A percentile compares a stretch with the other conserved stretches of the same genome.
These are phyloP conservation scores for Uloborus plumipes DNA, from an alignment of 2,888 invertebrate genomes.

Conservation along the genomic window DNA sequence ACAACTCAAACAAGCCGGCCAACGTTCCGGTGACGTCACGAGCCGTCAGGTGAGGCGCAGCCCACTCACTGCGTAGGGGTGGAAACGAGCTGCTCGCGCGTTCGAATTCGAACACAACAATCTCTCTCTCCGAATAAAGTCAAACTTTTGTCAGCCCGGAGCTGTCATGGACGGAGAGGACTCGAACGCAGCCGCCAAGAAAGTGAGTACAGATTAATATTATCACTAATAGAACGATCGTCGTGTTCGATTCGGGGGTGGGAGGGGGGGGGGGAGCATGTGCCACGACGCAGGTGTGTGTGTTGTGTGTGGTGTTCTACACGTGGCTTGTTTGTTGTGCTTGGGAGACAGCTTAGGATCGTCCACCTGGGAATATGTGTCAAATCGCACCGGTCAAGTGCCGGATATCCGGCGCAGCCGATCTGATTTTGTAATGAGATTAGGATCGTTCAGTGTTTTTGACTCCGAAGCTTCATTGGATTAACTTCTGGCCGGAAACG, in stretches of 20 bases:
- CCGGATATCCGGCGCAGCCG: too few relatives aligned
- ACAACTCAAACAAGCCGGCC: constrained; percentile 15
- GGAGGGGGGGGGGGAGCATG: background rate
- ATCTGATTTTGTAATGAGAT: too few relatives aligned
- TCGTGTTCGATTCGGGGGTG: constrained; percentile 9
- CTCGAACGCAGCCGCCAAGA: constrained; percentile 32
- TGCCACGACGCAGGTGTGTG: constrained; percentile 15
- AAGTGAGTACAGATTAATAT: constrained; percentile 18
- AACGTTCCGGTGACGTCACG: constrained; percentile 40
- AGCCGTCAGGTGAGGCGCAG: constrained; percentile 54
- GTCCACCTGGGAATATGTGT: too few relatives aligned
- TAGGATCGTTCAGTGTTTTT: too few relatives aligned
- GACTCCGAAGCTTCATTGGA: too few relatives aligned
- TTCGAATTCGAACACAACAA: background rate
- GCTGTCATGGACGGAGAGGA: constrained; percentile 53
- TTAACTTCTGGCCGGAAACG: too few relatives aligned
- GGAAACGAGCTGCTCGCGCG: background rate
- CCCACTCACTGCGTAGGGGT: constrained; percentile 57
- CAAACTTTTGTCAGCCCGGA: constrained; percentile 1
- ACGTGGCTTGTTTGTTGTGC: constrained; percentile 29
- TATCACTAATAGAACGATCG: background rate
- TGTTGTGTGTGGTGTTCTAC: constrained; percentile 26
- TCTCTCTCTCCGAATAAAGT: background rate
- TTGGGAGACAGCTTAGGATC: too few relatives aligned
- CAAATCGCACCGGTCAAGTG: too few relatives aligned